Evolutionary conservation across 1,140 invertebrate genomes (phyloP).

Genomic region (Chironomus striatipennis): DNA sequence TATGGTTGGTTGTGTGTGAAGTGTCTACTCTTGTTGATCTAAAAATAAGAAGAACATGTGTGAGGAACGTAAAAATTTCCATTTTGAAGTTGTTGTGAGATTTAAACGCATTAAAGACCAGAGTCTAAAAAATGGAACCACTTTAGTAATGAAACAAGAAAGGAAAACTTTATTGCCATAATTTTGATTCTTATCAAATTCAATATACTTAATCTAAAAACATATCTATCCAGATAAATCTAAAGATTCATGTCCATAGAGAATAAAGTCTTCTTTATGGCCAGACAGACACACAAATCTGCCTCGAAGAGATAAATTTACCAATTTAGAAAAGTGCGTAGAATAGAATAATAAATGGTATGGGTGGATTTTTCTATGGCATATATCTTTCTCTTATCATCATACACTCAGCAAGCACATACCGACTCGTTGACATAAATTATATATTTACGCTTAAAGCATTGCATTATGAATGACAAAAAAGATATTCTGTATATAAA

Average conservation of each 20-base stretch:
- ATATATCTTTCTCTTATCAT: neutral
- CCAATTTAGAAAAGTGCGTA: too few species aligned
- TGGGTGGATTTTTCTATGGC: neutral
- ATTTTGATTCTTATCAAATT: too few species aligned
- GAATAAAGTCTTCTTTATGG: too few species aligned
- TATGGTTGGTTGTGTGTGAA: neutral
- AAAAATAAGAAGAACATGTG: neutral
- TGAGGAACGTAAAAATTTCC: neutral
- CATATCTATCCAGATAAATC: too few species aligned
- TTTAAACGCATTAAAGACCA: too few species aligned
- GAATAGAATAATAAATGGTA: neutral
- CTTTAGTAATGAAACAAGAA: too few species aligned
- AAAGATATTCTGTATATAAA: neutral
- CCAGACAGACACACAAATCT: too few species aligned
- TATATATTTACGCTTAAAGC: constrained; percentile 4
- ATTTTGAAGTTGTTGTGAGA: neutral
- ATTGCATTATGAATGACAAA: constrained; percentile 8
- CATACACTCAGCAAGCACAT: neutral
- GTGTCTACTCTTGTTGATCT: neutral
- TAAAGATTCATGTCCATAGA: too few species aligned
- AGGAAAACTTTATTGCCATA: too few species aligned
- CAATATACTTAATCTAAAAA: too few species aligned
- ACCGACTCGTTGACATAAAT: constrained; percentile 12
- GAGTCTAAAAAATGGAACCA: too few species aligned
- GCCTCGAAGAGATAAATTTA: too few species aligned